Percentiles rank a stretch among this genome's conserved stretches.
Evolutionary conservation across 35 echinoderm and acorn worm species (phyloP).

Genomic region (Strongylocentrotus purpuratus): DNA sequence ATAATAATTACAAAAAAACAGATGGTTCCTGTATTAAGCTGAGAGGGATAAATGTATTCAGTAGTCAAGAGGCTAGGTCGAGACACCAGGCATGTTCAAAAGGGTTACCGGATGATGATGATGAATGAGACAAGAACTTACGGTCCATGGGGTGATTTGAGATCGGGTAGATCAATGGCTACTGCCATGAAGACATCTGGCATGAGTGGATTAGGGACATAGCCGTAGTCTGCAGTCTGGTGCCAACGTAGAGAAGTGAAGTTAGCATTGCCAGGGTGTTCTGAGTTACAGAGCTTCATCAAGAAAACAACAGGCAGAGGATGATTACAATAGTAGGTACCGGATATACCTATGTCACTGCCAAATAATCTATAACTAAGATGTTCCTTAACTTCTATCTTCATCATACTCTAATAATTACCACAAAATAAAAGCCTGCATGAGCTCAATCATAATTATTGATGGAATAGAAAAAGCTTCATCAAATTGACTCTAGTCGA

Average conservation of each 20-base stretch:
- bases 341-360: neutral
- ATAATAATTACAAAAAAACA: too few relatives aligned
- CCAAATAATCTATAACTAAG: too few relatives aligned
- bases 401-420: neutral
- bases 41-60: too few relatives aligned
- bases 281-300: slow-evolving; percentile 74
- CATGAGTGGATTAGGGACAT: slow-evolving; percentile 79
- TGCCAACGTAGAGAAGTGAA: slow-evolving; percentile 76
- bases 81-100: too few relatives aligned
- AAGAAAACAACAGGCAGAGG: neutral
- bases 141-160: slow-evolving; percentile 72
- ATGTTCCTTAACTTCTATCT: neutral
- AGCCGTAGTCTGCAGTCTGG: slow-evolving; percentile 87
- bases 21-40: too few relatives aligned
- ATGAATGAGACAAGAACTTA: slow-evolving; percentile 55
- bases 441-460: too few relatives aligned
- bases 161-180: slow-evolving; percentile 81
- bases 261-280: slow-evolving; percentile 51
- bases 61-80: too few relatives aligned
- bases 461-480: too few relatives aligned
- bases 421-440: too few relatives aligned
- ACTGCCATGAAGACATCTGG: slow-evolving; percentile 91
- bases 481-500: too few relatives aligned
- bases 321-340: neutral
- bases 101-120: too few relatives aligned